Evolutionary conservation across 2,797 vertebrate species (phyloP).

Genomic region (Hoplostethus atlanticus): DNA sequence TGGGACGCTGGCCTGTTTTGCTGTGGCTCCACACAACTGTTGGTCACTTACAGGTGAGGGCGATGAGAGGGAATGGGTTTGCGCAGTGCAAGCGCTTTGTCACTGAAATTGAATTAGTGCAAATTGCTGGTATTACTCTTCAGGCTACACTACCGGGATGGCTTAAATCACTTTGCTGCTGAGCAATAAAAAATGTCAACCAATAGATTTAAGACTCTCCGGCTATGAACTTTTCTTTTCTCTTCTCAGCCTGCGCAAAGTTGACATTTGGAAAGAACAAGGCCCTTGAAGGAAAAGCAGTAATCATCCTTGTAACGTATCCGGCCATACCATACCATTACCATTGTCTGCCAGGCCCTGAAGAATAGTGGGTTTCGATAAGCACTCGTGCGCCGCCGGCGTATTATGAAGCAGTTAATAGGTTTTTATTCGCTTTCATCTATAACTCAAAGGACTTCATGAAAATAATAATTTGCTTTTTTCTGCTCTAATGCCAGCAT

Average conservation of each 20-base stretch:
- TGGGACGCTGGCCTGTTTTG: conserved; percentile 20
- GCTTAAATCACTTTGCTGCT: conserved; percentile 80
- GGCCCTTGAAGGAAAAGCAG: conserved; percentile 65
- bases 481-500: conserved; percentile 40
- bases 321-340: conserved; percentile 26
- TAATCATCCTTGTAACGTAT: conserved; percentile 68
- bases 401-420: conserved; percentile 68
- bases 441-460: conserved; percentile 72
- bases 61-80: conserved; percentile 61
- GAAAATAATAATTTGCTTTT: conserved; percentile 62
- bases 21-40: conserved; percentile 22
- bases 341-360: conserved; percentile 57
- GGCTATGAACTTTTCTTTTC: conserved; percentile 69
- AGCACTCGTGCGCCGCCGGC: conserved; percentile 56
- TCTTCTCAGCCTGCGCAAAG: conserved; percentile 61
- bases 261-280: conserved; percentile 74
- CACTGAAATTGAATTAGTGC: conserved; percentile 78
- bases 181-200: conserved; percentile 80
- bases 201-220: conserved; percentile 76
- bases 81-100: conserved; percentile 69
- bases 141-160: conserved; percentile 60
- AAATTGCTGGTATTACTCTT: conserved; percentile 78
- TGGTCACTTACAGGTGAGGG: conserved; percentile 47
- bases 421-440: conserved; percentile 70
- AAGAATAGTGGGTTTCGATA: conserved; percentile 63